These are phyloP conservation scores for Arrhopalites spinosus DNA, from an alignment of 2,888 invertebrate species.

Conservation along the genomic window DNA sequence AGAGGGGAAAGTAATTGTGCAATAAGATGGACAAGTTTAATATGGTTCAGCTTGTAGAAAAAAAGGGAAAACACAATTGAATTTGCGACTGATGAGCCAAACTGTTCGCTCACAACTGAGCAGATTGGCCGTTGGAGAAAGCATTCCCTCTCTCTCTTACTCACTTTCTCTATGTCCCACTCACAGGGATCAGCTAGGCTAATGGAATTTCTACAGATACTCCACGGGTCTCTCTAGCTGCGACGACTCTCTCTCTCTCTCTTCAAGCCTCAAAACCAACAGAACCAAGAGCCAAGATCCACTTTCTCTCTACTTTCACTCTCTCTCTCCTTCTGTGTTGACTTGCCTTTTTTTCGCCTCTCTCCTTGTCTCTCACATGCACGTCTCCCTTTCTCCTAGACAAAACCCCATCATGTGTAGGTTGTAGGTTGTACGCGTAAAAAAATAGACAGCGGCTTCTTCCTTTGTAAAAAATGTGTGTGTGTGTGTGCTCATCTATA, in stretches of 20 bases:
- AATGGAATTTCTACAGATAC: neutral
- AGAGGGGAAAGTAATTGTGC: neutral
- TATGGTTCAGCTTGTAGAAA: conserved; percentile 24
- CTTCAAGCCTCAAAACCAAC: neutral
- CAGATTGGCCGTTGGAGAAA: conserved; percentile 10
- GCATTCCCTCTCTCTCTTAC: neutral
- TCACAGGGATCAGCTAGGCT: neutral
- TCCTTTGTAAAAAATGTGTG: too few relatives aligned
- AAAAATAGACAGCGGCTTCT: neutral
- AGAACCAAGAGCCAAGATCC: too few relatives aligned
- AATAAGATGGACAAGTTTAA: conserved; percentile 16
- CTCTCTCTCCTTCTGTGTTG: conserved; percentile 12
- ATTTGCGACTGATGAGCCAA: conserved; percentile 25
- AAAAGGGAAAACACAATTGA: conserved; percentile 27
- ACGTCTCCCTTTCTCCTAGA: neutral
- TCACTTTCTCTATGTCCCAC: neutral
- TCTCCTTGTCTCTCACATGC: conserved; percentile 9
- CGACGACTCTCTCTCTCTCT: conserved; percentile 34
- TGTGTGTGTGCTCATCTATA: neutral
- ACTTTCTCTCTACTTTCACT: neutral
- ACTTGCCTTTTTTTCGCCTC: neutral
- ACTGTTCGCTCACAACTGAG: conserved; percentile 19
- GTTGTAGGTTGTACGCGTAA: neutral
- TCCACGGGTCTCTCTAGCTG: conserved; percentile 5
- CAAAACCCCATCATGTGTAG: neutral